These are phyloP conservation scores for Acrobasis repandana DNA, from an alignment of 2,888 invertebrate genomes.

Conservation along the genomic window DNA sequence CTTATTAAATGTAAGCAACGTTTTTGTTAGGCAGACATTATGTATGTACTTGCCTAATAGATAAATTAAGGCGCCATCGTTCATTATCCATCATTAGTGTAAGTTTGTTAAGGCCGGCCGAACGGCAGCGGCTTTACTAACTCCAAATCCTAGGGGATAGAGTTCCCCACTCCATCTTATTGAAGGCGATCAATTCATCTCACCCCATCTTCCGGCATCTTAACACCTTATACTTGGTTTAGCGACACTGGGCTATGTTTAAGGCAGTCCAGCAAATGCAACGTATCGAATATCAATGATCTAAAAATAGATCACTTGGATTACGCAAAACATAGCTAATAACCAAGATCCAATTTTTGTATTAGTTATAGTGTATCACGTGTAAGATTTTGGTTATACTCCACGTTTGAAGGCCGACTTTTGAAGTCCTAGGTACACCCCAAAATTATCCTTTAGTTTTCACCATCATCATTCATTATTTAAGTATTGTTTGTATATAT, in stretches of 20 bases:
- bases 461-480: no score
- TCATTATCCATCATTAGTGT: slow-evolving; percentile 65
- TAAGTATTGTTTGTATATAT: no score
- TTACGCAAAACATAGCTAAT: no score
- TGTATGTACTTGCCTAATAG: slow-evolving; percentile 19
- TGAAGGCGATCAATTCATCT: slow-evolving; percentile 62
- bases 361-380: no score
- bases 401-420: no score
- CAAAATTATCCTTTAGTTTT: no score
- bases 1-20: no score
- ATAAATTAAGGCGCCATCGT: slow-evolving; percentile 45
- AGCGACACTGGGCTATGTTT: not conserved
- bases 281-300: not conserved
- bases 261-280: not conserved
- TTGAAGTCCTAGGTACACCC: no score
- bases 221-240: slow-evolving; percentile 38
- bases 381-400: no score
- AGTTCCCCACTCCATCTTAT: slow-evolving; percentile 67
- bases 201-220: slow-evolving; percentile 60
- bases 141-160: slow-evolving; percentile 58
- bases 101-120: slow-evolving; percentile 56
- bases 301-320: not conserved
- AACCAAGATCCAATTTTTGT: no score
- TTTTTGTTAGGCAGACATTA: no score
- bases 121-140: slow-evolving; percentile 47